Evolutionary conservation across 2,797 vertebrate genomes (phyloP).

Genomic region (Podargus strigoides): DNA sequence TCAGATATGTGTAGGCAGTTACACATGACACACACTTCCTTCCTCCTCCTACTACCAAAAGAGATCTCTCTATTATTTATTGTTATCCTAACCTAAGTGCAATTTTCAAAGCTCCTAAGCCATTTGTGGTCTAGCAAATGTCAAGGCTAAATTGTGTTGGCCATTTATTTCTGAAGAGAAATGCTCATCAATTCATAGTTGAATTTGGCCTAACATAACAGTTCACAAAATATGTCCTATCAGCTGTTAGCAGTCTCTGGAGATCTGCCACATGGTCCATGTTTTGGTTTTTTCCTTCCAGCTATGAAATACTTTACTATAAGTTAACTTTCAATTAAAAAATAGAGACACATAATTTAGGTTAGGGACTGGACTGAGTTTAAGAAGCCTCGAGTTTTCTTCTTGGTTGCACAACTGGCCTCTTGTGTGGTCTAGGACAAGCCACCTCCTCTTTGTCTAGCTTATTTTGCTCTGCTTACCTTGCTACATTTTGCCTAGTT

Average conservation of each 20-base stretch:
- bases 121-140: background rate
- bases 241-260: background rate
- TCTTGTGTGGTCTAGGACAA: background rate
- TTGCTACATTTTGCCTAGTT: background rate
- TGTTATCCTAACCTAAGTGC: background rate
- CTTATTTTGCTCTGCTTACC: background rate
- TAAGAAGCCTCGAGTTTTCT: background rate
- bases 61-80: background rate
- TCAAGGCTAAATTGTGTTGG: background rate
- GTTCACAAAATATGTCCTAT: background rate
- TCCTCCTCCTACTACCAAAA: background rate
- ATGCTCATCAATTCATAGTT: background rate
- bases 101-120: background rate
- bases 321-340: constrained; percentile 4
- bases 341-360: background rate
- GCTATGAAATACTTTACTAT: background rate
- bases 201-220: background rate
- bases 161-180: background rate
- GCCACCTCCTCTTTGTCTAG: background rate
- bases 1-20: background rate
- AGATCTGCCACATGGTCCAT: background rate
- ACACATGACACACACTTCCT: background rate
- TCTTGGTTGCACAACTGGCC: background rate
- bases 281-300: background rate
- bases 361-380: background rate